phyloP scores from a whole-genome alignment of 2,888 invertebrate genomes.

The Microdon myrmicae region DNA sequence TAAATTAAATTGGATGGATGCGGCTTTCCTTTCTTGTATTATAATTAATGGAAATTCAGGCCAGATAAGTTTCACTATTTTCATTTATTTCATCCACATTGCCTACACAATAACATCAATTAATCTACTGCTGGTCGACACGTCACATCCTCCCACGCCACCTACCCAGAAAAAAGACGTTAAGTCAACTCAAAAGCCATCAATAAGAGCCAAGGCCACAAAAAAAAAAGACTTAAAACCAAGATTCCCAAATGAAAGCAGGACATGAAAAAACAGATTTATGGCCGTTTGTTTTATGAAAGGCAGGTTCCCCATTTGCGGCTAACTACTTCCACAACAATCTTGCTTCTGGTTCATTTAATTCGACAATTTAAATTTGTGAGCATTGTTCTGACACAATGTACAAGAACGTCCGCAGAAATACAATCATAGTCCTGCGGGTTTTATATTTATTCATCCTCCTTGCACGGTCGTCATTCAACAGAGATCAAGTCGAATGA shows the following conservation, averaged over 20 bases:
- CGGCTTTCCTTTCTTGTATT: no score
- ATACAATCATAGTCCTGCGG: constrained; percentile 20
- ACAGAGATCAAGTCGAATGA: constrained; percentile 43
- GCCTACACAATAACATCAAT: no score
- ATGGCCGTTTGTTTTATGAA: constrained; percentile 23
- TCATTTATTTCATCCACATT: no score
- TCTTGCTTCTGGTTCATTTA: constrained; percentile 66
- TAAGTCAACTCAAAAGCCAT: no score
- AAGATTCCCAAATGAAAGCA: neutral
- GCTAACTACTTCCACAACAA: constrained; percentile 55
- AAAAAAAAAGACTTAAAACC: neutral
- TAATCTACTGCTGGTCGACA: no score
- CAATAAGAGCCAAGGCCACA: neutral
- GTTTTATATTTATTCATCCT: constrained; percentile 18
- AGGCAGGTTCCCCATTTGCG: constrained; percentile 32
- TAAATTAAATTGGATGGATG: no score
- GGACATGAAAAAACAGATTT: constrained; percentile 29
- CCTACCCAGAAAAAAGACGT: no score
- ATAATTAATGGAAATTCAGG: no score
- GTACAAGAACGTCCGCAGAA: constrained; percentile 14
- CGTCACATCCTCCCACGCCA: neutral
- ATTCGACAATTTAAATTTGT: constrained; percentile 56
- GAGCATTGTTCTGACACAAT: constrained; percentile 5
- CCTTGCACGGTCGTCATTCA: constrained; percentile 19
- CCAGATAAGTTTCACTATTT: no score